Conservation (phyloP, 2,797 vertebrate species). For the Podargus strigoides region DNA sequence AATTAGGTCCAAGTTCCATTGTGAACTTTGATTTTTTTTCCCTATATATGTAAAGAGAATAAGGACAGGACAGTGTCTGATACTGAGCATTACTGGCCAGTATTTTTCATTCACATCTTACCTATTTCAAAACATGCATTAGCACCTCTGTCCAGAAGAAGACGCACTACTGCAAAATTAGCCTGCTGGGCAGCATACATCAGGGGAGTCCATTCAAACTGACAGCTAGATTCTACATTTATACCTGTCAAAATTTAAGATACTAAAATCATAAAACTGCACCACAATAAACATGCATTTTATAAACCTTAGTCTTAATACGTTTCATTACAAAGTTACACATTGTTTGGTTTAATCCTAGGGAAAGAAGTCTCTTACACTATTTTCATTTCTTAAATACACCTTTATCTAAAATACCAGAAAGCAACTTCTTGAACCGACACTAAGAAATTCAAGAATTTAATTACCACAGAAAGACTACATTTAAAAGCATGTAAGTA, state of each 20-base stretch:
- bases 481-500: neutral
- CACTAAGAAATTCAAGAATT: neutral
- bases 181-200: slow-evolving; percentile 87
- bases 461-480: neutral
- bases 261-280: neutral
- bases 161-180: slow-evolving; percentile 77
- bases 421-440: neutral
- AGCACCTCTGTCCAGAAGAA: slow-evolving; percentile 90
- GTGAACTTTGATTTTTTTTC: neutral
- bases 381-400: neutral
- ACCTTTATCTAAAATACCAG: neutral
- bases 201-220: slow-evolving; percentile 89
- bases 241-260: slow-evolving; percentile 75
- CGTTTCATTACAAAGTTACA: neutral
- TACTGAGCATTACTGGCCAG: neutral
- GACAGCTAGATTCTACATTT: slow-evolving; percentile 83
- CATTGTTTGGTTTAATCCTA: neutral
- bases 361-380: neutral
- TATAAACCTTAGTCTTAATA: neutral
- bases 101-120: slow-evolving; percentile 63
- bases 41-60: neutral
- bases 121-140: slow-evolving; percentile 88
- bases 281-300: neutral
- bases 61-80: neutral
- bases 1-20: neutral